Base-by-base conservation (phyloP, 2,797 vertebrate species). In the Lepus townsendii region DNA sequence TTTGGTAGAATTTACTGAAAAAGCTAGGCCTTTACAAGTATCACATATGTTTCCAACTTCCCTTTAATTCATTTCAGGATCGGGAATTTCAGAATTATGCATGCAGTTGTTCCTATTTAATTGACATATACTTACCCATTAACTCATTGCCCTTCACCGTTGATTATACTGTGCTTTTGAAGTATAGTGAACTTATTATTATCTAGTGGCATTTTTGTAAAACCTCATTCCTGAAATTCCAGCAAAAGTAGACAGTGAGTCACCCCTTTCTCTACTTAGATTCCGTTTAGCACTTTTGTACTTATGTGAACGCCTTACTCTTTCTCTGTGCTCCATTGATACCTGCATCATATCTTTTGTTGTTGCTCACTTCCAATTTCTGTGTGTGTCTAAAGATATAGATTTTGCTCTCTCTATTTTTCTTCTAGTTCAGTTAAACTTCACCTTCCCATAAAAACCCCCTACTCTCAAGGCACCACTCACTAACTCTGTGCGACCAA, bases 1-100 rank as follows among this genome's bases (percentile, higher is more conserved):
- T 71, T 77, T 66, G 42, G 11, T 42, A 57, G 30, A 88, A 80
- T 83, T 94, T 92, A 52, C 38, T 92, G 26, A 76, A 83, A 91
- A 88, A 93, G 1, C 65, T 89, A 12, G 62, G 3, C 6, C 3
- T 92, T 91, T 30, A 54, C 16, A 79, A 50, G 5, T 60, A 5
- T 85, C 26, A 57, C 32, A 60, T 83, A 73, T 90, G 3, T 57
- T 89, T 71, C 8, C 80, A 47, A 11, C 12, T 93, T 85, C 14
- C 42, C 12, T 57, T 73, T 57, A 8, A 72, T 86, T 94, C 42
- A 27, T 69, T 94, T 83, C 60, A 83, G 24, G 35, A n/a, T 54
- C 24, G 30, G 79, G 52, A 75, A 86, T 78, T 93, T 42, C 30
- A 66, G 12, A 90, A 71, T 83, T 79, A n/a, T 24, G 8, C 68